Evolutionary conservation across 2,113 vertebrate species (phyloP).

Genomic region (Sphaerodactylus townsendi): DNA sequence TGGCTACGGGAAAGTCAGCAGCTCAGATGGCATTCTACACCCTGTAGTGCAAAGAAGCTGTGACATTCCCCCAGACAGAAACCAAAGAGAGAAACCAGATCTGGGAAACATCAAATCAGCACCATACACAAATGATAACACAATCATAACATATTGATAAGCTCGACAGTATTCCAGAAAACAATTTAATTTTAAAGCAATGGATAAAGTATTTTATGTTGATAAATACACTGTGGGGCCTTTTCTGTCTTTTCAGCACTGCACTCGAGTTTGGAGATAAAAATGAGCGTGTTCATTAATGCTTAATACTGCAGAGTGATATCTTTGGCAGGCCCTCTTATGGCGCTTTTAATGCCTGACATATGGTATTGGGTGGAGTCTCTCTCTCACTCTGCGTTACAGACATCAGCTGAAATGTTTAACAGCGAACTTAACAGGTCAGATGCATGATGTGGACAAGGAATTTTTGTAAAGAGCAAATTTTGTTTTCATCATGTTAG

Average conservation of each 20-base stretch:
- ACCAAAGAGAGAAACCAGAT: not conserved
- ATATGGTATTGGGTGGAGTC: slow-evolving; percentile 42
- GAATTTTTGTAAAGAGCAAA: slow-evolving; percentile 51
- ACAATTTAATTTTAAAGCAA: slow-evolving; percentile 36
- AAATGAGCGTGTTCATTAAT: slow-evolving; percentile 56
- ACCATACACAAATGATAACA: slow-evolving; percentile 52
- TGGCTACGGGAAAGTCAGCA: not conserved
- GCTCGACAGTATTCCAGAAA: not conserved
- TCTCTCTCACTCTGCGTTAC: slow-evolving; percentile 55
- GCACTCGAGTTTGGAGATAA: slow-evolving; percentile 54
- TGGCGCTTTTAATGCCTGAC: slow-evolving; percentile 49
- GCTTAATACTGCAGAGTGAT: slow-evolving; percentile 48
- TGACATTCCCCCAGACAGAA: no score
- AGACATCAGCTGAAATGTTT: slow-evolving; percentile 34
- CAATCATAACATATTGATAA: slow-evolving; percentile 67
- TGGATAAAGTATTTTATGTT: slow-evolving; percentile 66
- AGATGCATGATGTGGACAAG: slow-evolving; percentile 1
- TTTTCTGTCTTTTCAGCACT: slow-evolving; percentile 66
- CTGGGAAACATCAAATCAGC: slow-evolving; percentile 64
- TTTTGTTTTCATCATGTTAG: slow-evolving; percentile 17
- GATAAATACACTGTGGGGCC: slow-evolving; percentile 63
- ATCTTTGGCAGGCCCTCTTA: slow-evolving; percentile 58
- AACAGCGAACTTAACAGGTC: slow-evolving; percentile 41
- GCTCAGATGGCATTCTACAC: no score
- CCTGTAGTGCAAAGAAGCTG: not conserved